Conservation (phyloP, 1,140 invertebrate species). For the Mycetomoellerius zeteki region DNA sequence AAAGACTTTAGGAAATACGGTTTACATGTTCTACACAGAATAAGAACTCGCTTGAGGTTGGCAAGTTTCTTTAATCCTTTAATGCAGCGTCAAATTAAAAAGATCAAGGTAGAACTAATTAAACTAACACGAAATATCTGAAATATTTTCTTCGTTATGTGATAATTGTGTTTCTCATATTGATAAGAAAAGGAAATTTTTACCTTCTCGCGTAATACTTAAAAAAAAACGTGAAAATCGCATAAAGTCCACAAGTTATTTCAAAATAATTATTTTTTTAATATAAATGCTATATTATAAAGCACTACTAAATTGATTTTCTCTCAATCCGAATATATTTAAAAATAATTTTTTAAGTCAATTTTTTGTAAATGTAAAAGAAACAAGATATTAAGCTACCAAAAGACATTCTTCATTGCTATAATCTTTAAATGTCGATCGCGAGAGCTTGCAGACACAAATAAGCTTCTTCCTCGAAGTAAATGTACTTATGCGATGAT, state of each 20-base stretch:
- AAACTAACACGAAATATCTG: neutral
- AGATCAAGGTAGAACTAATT: conserved; percentile 7
- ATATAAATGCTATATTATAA: neutral
- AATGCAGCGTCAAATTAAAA: conserved; percentile 25
- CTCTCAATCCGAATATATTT: neutral
- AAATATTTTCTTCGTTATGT: neutral
- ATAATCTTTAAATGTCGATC: conserved; percentile 4
- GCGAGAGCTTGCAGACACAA: neutral
- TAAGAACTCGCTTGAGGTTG: neutral
- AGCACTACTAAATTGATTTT: neutral
- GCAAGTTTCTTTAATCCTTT: conserved; percentile 8
- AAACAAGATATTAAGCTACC: neutral
- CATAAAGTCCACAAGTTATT: neutral
- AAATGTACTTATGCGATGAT: conserved; percentile 12
- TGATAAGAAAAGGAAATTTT: conserved; percentile 4
- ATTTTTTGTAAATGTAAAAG: neutral
- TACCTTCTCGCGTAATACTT: neutral
- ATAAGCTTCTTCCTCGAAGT: conserved; percentile 18
- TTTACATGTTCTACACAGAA: neutral
- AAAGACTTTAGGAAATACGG: neutral
- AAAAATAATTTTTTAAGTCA: neutral
- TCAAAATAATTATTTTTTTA: neutral
- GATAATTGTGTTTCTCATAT: neutral
- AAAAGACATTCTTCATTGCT: neutral
- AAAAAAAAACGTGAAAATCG: neutral